phyloP scores from a whole-genome alignment of 92 coral and sea anemone species.

The Palythoa caribaeorum region DNA sequence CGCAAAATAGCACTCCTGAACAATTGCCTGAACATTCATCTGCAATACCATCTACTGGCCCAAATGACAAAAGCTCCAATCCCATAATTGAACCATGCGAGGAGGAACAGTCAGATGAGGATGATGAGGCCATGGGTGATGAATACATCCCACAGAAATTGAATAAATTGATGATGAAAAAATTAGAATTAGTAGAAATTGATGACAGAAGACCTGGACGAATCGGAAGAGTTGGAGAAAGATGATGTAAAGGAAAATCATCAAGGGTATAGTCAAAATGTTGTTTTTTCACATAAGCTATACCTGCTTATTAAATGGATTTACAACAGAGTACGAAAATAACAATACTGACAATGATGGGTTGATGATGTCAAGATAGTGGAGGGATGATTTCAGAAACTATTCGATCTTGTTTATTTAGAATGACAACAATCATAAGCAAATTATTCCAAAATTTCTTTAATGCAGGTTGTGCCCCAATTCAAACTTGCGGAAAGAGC shows the following conservation, averaged over 20 bases:
- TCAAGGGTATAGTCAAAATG: not conserved
- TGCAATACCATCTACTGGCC: slow-evolving; percentile 6
- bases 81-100: not conserved
- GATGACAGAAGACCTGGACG: not conserved
- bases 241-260: slow-evolving; percentile 7
- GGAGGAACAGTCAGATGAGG: slow-evolving; percentile 22
- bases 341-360: not conserved
- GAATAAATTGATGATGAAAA: too few relatives aligned
- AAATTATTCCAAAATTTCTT: not conserved
- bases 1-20: not conserved
- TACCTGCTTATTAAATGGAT: not conserved
- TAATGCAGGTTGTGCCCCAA: slow-evolving; percentile 1
- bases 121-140: slow-evolving; percentile 6
- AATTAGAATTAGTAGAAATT: too few relatives aligned
- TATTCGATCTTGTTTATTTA: not conserved
- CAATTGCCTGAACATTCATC: not conserved
- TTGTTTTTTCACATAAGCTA: not conserved
- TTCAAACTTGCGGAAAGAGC: not conserved
- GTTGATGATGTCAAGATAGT: not conserved
- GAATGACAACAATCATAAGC: not conserved
- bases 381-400: not conserved
- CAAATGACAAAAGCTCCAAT: not conserved
- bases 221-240: slow-evolving; percentile 11
- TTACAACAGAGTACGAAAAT: not conserved
- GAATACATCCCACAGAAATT: slow-evolving; percentile 16